Evolutionary conservation across 2,113 vertebrate species (phyloP).

Genomic region (Cromileptes altivelis): DNA sequence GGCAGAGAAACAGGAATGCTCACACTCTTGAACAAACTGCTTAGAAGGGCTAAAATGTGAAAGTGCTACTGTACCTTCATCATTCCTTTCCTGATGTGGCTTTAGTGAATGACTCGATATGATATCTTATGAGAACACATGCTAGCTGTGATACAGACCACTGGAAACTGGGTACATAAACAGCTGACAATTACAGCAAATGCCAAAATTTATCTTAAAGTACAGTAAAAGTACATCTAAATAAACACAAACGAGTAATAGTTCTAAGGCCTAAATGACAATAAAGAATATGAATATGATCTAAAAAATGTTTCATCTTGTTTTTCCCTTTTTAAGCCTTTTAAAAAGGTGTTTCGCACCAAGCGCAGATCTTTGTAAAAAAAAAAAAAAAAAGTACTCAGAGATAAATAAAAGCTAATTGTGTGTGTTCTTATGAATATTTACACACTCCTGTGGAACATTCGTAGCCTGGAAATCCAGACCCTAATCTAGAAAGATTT

Average conservation of each 20-base stretch:
- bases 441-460: no score
- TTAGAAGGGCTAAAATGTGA: background rate
- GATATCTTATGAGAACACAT: background rate
- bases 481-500: no score
- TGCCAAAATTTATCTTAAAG: background rate
- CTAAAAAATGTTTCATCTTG: background rate
- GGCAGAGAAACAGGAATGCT: background rate
- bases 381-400: no score
- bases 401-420: no score
- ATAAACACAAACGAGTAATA: background rate
- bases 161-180: no score
- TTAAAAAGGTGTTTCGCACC: no score
- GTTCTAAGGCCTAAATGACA: background rate
- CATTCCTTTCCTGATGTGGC: background rate
- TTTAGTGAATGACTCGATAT: background rate
- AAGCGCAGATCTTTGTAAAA: no score
- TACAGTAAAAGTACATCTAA: background rate
- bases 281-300: background rate
- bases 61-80: background rate
- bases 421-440: no score
- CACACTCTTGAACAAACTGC: background rate
- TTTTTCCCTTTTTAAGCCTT: slow-evolving; percentile 14
- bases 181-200: no score
- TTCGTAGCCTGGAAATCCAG: no score
- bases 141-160: background rate